Evolutionary conservation across 2,797 vertebrate species (phyloP).

Genomic region (Lophotriccus pileatus): DNA sequence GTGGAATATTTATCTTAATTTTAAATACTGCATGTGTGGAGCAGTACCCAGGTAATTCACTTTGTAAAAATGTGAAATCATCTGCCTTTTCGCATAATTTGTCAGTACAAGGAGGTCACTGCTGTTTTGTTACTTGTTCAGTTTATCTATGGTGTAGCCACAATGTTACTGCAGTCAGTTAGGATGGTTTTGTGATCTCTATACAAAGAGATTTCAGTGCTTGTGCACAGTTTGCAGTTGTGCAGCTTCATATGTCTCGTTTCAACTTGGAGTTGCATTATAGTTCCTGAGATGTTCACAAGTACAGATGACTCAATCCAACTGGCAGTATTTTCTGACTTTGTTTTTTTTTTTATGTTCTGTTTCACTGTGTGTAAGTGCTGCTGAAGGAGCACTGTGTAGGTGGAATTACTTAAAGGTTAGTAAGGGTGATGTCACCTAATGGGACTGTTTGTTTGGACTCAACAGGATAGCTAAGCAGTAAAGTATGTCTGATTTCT

Average conservation of each 20-base stretch:
- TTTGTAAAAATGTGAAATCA: neutral
- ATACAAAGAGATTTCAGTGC: neutral
- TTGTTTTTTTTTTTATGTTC: neutral
- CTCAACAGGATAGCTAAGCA: slow-evolving; percentile 37
- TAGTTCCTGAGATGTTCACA: neutral
- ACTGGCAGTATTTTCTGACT: slow-evolving; percentile 17
- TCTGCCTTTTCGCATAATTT: neutral
- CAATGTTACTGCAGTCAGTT: neutral
- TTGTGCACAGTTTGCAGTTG: neutral
- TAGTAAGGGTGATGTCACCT: slow-evolving; percentile 61
- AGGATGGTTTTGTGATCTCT: neutral
- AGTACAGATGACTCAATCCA: slow-evolving; percentile 30
- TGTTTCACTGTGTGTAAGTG: neutral
- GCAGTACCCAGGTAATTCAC: neutral
- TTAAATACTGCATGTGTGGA: neutral
- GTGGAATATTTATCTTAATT: neutral
- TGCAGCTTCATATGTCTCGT: neutral
- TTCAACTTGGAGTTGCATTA: neutral
- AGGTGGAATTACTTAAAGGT: slow-evolving; percentile 61
- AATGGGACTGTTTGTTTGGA: slow-evolving; percentile 43
- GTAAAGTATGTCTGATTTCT: slow-evolving; percentile 43
- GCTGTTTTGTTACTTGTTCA: neutral
- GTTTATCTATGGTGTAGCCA: neutral
- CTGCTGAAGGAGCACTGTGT: slow-evolving; percentile 31
- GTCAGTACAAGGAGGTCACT: neutral